These are phyloP conservation scores for Aselliscus stoliczkanus DNA, from an alignment of 2,797 vertebrate species.

Conservation along the genomic window DNA sequence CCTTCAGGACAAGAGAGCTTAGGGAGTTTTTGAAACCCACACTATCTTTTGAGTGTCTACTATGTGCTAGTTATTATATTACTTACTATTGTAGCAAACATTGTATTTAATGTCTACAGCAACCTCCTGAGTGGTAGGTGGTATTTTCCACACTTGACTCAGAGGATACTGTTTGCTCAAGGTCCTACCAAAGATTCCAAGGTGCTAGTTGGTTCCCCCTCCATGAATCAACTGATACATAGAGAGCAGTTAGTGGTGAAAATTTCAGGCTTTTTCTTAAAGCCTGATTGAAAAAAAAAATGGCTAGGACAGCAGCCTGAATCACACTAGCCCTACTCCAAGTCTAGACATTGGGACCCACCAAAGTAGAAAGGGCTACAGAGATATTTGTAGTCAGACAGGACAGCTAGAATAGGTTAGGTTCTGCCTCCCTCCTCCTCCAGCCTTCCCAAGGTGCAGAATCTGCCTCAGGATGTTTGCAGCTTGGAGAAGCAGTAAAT, in stretches of 20 bases:
- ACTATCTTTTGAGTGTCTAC: background rate
- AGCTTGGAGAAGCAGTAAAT: background rate
- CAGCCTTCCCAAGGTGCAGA: background rate
- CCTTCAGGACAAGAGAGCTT: background rate
- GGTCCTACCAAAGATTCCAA: background rate
- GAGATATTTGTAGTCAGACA: background rate
- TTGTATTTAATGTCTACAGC: conserved; percentile 42
- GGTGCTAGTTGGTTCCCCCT: background rate
- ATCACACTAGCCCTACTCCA: background rate
- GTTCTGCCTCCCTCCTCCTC: background rate
- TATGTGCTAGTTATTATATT: background rate
- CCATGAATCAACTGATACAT: background rate
- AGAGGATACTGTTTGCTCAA: background rate
- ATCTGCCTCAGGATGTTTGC: background rate
- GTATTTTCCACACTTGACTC: conserved; percentile 8
- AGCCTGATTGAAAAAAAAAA: background rate
- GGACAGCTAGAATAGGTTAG: background rate
- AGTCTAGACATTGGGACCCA: background rate
- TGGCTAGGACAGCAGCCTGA: background rate
- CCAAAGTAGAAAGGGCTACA: background rate
- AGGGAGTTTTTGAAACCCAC: background rate
- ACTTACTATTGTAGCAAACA: background rate
- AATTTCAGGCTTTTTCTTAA: background rate
- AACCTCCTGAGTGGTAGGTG: background rate
- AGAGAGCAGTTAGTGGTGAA: background rate